Evolutionary conservation across 2,797 vertebrate species (phyloP), one percentile per base, ranked within the genome.

Genomic region (Pygocentrus nattereri): DNA sequence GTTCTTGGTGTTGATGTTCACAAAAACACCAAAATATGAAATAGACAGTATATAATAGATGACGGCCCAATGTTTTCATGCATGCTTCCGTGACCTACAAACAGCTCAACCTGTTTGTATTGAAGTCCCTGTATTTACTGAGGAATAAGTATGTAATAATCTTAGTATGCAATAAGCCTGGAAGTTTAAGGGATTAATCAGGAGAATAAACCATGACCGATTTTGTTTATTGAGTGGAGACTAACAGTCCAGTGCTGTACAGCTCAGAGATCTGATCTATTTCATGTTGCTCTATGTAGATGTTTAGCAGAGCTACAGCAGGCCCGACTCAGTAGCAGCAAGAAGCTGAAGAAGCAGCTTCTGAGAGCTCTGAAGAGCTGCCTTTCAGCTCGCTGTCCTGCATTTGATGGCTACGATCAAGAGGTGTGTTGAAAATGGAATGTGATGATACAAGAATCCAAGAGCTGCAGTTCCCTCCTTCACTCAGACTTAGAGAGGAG

Each of bases 301-400:
- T 72, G 25, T 52, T 31, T 72, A 16, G 49, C 23, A 19, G 27
- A 30, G 47, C 69, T 72, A 16, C 69, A 72, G 49, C 12, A 70
- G 25, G 16, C 41, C 68, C 70, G 68, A 25, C 23, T 50, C n/a
- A 70, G 23, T 68, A 70, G 23, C 44, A 70, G 2, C 44, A 49
- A 16, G 2, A 71, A 16, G 8, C 25, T 72, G 69, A 54, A 52
- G 49, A 72, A 31, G 69, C 5, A 52, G 18, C 23, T 30, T 19
- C 69, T 72, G 47, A 5, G 27, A 72, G 47, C 25, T 19, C 5
- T 71, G 49, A 27, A 52, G 8, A 10, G 1, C 25, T 30, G 25
- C 27, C 25, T 72, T 52, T 31, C 49, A 50, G 23, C 11, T 23
- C 11, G 41, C n/a, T 49, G 15, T 15, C n/a, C n/a, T 30, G 27